Percentiles rank a stretch among this genome's conserved stretches.
These are phyloP conservation scores for Siniperca chuatsi DNA, from an alignment of 2,113 vertebrate genomes.

Conservation along the genomic window DNA sequence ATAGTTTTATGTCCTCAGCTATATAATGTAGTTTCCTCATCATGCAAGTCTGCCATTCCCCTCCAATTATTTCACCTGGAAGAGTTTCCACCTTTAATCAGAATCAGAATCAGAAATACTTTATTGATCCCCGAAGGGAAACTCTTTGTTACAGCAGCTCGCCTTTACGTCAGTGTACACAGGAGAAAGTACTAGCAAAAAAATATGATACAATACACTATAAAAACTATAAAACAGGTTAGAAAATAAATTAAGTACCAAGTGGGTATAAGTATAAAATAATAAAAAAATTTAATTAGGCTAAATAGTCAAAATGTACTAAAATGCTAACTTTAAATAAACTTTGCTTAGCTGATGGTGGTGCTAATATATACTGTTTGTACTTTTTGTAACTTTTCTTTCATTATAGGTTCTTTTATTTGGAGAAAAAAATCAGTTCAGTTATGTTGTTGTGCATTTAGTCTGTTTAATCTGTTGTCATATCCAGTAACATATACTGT, in stretches of 20 bases:
- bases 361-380: background rate
- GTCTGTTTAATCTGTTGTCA: background rate
- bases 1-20: background rate
- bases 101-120: too few relatives aligned
- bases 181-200: too few relatives aligned
- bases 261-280: too few relatives aligned
- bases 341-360: background rate
- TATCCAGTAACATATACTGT: background rate
- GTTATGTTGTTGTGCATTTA: background rate
- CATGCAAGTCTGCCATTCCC: background rate
- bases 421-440: background rate
- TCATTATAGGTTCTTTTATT: background rate
- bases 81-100: background rate
- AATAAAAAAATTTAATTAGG: background rate
- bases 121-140: too few relatives aligned
- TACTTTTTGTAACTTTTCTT: background rate
- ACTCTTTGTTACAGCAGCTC: too few relatives aligned
- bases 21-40: background rate
- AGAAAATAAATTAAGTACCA: too few relatives aligned
- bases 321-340: background rate
- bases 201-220: too few relatives aligned
- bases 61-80: background rate
- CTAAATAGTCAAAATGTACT: background rate
- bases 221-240: too few relatives aligned
- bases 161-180: too few relatives aligned